phyloP scores from a whole-genome alignment of 2,113 vertebrate genomes.

The Pterocles burchelli region DNA sequence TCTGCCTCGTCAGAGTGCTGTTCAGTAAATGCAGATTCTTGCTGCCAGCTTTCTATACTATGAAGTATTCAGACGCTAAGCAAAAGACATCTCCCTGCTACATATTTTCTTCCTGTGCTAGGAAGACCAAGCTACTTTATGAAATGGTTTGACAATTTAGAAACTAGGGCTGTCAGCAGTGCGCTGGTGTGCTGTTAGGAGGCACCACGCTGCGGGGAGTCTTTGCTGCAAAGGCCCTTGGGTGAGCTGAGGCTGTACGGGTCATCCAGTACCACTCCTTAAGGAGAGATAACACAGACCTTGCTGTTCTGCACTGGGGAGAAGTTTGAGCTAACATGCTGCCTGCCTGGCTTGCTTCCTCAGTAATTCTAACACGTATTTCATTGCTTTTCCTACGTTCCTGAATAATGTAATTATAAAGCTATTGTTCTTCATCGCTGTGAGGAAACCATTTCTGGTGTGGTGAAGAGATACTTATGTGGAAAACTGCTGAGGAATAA shows the following conservation, averaged over 20 bases:
- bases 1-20: neutral
- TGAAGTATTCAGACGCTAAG: neutral
- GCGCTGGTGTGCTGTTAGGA: neutral
- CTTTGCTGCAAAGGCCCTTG: neutral
- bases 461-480: neutral
- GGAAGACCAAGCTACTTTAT: neutral
- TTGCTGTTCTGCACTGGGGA: neutral
- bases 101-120: neutral
- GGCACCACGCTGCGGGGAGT: neutral
- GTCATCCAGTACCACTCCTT: neutral
- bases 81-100: neutral
- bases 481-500: constrained; percentile 17
- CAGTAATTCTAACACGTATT: neutral
- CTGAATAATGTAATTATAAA: neutral
- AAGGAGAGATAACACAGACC: neutral
- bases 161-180: neutral
- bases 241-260: rapidly evolving
- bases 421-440: constrained; percentile 27
- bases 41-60: neutral
- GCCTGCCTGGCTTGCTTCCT: neutral
- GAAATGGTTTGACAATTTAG: neutral
- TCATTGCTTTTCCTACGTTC: neutral
- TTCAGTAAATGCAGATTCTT: neutral
- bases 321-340: neutral
- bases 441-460: constrained; percentile 17